Evolutionary conservation across 2,113 vertebrate genomes (phyloP).

Genomic region (Diadophis punctatus): DNA sequence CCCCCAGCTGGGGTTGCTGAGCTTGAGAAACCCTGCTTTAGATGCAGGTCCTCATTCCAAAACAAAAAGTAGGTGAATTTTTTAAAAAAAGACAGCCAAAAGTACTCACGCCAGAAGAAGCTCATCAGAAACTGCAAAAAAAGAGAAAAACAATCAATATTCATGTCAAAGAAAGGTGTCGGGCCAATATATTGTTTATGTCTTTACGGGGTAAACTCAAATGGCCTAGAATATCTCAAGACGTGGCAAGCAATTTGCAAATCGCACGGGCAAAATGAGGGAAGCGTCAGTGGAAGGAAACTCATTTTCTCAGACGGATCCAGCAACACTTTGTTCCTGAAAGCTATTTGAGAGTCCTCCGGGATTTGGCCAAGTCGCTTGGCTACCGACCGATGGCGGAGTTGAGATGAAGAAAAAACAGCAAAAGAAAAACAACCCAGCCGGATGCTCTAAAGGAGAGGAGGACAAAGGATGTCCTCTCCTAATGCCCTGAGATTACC

Average conservation of each 20-base stretch:
- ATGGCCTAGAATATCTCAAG: background rate
- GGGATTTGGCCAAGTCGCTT: background rate
- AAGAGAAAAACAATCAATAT: background rate
- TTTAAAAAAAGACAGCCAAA: background rate
- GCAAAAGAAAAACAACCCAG: background rate
- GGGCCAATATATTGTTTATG: too few relatives aligned
- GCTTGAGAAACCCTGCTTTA: background rate
- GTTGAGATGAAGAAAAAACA: too few relatives aligned
- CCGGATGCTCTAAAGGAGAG: background rate
- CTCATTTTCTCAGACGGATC: background rate
- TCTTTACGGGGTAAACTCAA: too few relatives aligned
- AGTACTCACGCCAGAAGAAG: constrained; percentile 88
- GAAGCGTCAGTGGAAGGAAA: background rate
- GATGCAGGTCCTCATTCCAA: background rate
- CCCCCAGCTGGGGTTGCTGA: too few relatives aligned
- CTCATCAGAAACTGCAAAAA: constrained; percentile 86
- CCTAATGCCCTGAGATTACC: background rate
- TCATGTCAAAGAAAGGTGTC: background rate
- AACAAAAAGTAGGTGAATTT: background rate
- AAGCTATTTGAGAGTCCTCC: background rate
- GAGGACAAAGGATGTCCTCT: background rate
- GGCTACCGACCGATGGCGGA: background rate
- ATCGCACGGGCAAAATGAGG: background rate
- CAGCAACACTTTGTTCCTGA: background rate
- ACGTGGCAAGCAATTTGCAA: background rate